Percentiles rank a stretch among this genome's conserved stretches.
phyloP scores from a whole-genome alignment of 2,113 vertebrate genomes.

The Microtus ochrogaster region DNA sequence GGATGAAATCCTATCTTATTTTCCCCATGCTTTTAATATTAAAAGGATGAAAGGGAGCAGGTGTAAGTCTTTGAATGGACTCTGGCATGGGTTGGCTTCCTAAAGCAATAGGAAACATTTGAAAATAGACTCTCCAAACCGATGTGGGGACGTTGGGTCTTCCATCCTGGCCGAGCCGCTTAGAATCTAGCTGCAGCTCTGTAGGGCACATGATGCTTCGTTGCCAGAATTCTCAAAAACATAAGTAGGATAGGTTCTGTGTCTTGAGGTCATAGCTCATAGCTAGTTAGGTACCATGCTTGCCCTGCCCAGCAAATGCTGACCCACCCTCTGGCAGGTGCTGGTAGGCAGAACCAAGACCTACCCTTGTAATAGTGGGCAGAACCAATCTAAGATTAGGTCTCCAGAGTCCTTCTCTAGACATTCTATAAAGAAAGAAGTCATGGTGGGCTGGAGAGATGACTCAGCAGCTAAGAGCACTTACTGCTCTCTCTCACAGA shows the following conservation, averaged over 20 bases:
- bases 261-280: not conserved
- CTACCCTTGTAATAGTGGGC: not conserved
- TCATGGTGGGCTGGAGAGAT: not conserved
- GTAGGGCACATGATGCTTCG: rapidly evolving
- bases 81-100: not conserved
- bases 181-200: not conserved
- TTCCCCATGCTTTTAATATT: not conserved
- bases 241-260: not conserved
- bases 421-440: not conserved
- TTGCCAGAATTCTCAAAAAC: not conserved
- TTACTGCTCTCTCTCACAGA: not conserved
- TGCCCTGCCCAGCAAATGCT: not conserved
- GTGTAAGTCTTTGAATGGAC: not conserved
- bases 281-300: rapidly evolving
- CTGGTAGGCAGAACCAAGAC: not conserved
- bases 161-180: not conserved
- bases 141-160: rapidly evolving
- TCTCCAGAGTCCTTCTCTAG: not conserved
- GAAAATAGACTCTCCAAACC: not conserved
- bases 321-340: not conserved
- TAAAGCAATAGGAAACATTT: not conserved
- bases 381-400: not conserved
- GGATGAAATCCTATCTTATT: not conserved
- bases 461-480: not conserved
- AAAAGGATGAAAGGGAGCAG: not conserved